A percentile compares a stretch with the other conserved stretches of the same genome.
These are phyloP conservation scores for Paradoxurus hermaphroditus DNA, from an alignment of 2,113 vertebrate species.

Conservation along the genomic window DNA sequence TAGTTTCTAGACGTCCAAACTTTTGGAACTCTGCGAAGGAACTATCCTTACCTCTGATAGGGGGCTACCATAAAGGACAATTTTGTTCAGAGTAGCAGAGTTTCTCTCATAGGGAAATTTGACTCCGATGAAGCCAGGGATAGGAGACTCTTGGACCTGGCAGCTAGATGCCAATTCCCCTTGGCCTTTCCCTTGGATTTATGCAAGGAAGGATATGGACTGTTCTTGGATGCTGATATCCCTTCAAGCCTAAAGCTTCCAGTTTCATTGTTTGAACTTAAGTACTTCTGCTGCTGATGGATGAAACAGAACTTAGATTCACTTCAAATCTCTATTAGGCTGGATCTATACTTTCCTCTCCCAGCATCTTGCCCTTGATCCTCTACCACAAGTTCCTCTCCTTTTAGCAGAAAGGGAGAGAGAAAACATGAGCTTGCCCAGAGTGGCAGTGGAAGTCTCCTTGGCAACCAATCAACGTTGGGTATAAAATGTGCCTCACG, in stretches of 20 bases:
- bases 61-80: background rate
- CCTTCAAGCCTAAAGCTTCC: background rate
- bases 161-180: background rate
- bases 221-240: background rate
- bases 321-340: background rate
- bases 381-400: background rate
- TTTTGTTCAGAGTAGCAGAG: background rate
- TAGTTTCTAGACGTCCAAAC: background rate
- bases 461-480: background rate
- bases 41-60: background rate
- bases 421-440: background rate
- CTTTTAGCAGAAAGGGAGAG: background rate
- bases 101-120: constrained; percentile 10
- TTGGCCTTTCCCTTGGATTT: background rate
- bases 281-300: constrained; percentile 4
- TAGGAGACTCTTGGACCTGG: background rate
- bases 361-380: background rate
- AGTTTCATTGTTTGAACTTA: constrained; percentile 25
- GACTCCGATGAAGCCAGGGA: background rate
- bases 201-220: background rate
- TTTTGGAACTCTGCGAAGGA: background rate
- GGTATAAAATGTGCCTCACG: background rate
- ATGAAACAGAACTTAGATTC: background rate
- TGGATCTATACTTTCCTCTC: background rate
- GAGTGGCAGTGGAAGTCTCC: background rate